phyloP scores from a whole-genome alignment of 2,888 invertebrate genomes.

The Parascotia fuliginaria region DNA sequence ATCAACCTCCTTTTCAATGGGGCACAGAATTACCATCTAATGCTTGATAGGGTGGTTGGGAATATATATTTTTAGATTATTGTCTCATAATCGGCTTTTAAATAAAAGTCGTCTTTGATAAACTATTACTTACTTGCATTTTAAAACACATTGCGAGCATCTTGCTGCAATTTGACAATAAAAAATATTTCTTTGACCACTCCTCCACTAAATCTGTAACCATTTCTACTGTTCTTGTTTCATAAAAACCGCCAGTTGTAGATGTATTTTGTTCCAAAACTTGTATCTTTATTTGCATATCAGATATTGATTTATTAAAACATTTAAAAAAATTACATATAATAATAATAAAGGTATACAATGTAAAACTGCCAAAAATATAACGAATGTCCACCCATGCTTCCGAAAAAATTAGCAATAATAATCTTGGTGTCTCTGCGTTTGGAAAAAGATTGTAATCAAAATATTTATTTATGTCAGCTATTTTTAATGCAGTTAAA shows the following conservation, averaged over 20 bases:
- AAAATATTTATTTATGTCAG: not conserved
- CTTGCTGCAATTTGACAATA: slow-evolving; percentile 4
- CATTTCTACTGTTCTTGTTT: not conserved
- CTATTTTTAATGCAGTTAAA: not conserved
- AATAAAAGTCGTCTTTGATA: too few species aligned
- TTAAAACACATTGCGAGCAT: slow-evolving; percentile 9
- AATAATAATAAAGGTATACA: not conserved
- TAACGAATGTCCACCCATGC: not conserved
- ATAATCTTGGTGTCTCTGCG: not conserved
- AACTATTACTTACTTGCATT: slow-evolving; percentile 6
- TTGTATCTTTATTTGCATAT: not conserved
- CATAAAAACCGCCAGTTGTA: not conserved
- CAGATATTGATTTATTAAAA: not conserved
- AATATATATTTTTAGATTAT: too few species aligned
- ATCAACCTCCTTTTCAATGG: too few species aligned
- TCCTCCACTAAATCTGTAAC: slow-evolving; percentile 3
- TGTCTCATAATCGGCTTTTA: too few species aligned
- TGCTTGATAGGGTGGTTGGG: too few species aligned
- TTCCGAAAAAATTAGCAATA: not conserved
- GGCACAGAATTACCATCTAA: too few species aligned
- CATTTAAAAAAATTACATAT: not conserved
- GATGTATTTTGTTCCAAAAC: not conserved
- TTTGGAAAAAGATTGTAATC: not conserved
- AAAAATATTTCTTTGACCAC: slow-evolving; percentile 5
- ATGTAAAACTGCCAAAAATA: not conserved